phyloP scores from a whole-genome alignment of 2,113 vertebrate genomes.

The Eleginops maclovinus region DNA sequence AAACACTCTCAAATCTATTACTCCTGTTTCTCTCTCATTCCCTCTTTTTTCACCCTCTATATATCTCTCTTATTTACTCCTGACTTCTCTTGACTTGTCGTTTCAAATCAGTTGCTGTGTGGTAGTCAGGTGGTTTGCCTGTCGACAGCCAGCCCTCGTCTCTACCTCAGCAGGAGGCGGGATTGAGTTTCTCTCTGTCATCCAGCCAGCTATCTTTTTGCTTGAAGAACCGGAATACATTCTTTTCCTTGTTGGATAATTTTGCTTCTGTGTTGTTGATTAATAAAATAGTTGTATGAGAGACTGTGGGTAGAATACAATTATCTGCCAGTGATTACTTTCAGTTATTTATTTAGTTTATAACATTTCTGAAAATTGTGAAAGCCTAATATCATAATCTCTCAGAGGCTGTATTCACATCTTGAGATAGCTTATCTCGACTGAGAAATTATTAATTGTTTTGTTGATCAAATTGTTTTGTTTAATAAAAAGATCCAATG shows the following conservation, averaged over 20 bases:
- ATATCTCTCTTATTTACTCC: conserved; percentile 75
- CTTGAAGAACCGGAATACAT: conserved; percentile 44
- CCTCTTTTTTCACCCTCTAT: conserved; percentile 62
- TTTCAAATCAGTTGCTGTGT: conserved; percentile 73
- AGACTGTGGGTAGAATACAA: conserved; percentile 13
- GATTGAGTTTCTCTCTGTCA: conserved; percentile 71
- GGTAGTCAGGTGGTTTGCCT: conserved; percentile 70
- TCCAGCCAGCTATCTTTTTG: conserved; percentile 49
- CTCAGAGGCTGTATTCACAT: background rate
- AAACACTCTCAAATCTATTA: conserved; percentile 77
- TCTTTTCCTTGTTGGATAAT: conserved; percentile 37
- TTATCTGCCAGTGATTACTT: background rate
- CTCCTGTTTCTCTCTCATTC: conserved; percentile 43
- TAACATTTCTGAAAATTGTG: background rate
- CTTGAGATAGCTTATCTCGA: background rate
- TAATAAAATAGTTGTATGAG: conserved; percentile 12
- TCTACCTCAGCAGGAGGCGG: conserved; percentile 69
- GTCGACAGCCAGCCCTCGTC: conserved; percentile 64
- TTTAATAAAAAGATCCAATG: background rate
- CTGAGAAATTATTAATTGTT: background rate
- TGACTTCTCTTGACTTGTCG: conserved; percentile 76
- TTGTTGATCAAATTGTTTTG: background rate
- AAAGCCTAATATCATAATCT: background rate
- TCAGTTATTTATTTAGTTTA: conserved; percentile 1
- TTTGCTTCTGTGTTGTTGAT: conserved; percentile 30